Conservation (phyloP, 2,797 vertebrate species). For the Graptemys geographica region DNA sequence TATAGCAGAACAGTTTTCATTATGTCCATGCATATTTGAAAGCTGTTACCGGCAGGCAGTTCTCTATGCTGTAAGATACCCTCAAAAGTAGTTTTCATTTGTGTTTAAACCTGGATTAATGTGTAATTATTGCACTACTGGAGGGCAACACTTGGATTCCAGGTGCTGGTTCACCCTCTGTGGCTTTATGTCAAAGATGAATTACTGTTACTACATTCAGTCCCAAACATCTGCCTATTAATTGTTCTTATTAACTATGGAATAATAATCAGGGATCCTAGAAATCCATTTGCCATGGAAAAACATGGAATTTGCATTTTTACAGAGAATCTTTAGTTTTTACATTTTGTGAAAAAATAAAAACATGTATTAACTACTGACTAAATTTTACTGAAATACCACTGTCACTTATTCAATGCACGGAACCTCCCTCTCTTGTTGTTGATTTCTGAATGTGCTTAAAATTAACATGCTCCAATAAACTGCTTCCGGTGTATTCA, state of each 20-base stretch:
- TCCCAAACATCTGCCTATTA: not conserved
- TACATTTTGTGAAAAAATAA: not conserved
- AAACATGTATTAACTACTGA: not conserved
- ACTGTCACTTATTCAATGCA: not conserved
- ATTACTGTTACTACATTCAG: conserved; percentile 25
- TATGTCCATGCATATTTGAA: conserved; percentile 28
- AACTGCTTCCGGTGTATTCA: not conserved
- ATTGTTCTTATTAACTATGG: not conserved
- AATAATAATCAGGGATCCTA: not conserved
- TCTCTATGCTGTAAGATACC: conserved; percentile 10
- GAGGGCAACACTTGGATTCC: conserved; percentile 13
- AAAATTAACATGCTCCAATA: not conserved
- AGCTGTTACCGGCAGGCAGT: not conserved
- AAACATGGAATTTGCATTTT: not conserved
- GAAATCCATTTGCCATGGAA: not conserved
- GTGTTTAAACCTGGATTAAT: conserved; percentile 58
- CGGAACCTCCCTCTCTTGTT: not conserved
- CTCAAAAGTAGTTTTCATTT: conserved; percentile 50
- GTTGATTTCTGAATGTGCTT: not conserved
- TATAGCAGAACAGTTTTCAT: not conserved
- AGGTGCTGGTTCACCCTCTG: conserved; percentile 19
- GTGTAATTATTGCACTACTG: conserved; percentile 41
- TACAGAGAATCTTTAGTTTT: not conserved
- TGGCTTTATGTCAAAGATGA: conserved; percentile 42
- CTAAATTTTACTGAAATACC: not conserved